These are phyloP conservation scores for Epiblema foenella DNA, from an alignment of 2,888 invertebrate species.

Conservation along the genomic window DNA sequence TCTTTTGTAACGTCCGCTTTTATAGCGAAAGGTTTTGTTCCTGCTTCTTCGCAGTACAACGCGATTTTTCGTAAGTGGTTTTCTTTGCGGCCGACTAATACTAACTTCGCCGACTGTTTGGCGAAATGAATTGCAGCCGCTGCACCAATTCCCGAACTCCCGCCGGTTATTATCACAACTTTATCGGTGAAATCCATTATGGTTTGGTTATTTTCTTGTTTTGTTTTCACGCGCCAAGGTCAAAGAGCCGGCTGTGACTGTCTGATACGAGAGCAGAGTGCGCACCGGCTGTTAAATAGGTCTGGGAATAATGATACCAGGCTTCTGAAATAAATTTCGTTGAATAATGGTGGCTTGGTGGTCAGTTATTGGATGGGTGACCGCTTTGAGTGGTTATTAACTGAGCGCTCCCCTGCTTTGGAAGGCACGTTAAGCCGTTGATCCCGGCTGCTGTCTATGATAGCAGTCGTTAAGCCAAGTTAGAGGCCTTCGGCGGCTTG, in stretches of 20 bases:
- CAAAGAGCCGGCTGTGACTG: conserved; percentile 8
- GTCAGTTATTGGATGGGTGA: no score
- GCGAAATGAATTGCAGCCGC: conserved; percentile 88
- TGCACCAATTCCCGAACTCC: conserved; percentile 91
- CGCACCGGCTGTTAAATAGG: background rate
- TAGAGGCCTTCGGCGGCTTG: no score
- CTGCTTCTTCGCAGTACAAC: conserved; percentile 81
- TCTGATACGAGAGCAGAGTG: background rate
- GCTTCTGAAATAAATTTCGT: background rate
- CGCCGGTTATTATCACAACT: conserved; percentile 88
- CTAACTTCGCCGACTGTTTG: conserved; percentile 86
- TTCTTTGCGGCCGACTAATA: conserved; percentile 84
- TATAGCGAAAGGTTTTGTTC: conserved; percentile 82
- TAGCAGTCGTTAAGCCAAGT: no score
- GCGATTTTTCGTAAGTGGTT: conserved; percentile 69
- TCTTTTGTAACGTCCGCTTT: conserved; percentile 88
- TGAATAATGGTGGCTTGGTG: background rate
- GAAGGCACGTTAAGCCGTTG: no score
- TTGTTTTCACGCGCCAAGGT: conserved; percentile 9
- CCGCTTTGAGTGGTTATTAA: no score
- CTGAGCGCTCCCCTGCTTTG: no score
- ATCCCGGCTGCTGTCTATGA: no score
- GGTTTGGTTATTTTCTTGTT: conserved; percentile 4
- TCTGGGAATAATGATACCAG: conserved; percentile 29
- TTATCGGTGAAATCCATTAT: conserved; percentile 86